Percentiles rank a stretch among this genome's conserved stretches.
Evolutionary conservation across 2,888 invertebrate genomes (phyloP).

Genomic region (Volucella inflata): DNA sequence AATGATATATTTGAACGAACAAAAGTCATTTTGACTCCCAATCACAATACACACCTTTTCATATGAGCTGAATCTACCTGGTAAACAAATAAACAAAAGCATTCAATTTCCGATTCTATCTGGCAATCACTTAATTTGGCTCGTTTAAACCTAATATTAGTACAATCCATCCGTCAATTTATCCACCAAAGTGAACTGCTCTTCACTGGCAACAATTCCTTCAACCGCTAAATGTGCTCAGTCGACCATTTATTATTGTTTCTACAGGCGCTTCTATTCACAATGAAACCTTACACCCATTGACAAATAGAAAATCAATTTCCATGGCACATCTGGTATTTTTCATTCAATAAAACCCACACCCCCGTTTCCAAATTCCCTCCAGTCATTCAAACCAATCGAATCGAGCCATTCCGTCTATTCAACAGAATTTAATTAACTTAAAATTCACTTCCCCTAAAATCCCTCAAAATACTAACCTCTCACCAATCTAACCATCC

Average conservation of each 20-base stretch:
- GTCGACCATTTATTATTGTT: slow-evolving; percentile 14
- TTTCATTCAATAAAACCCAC: slow-evolving; percentile 17
- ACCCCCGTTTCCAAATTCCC: neutral
- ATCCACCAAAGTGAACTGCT: slow-evolving; percentile 11
- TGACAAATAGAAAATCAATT: slow-evolving; percentile 49
- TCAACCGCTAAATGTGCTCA: slow-evolving; percentile 6
- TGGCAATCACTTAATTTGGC: slow-evolving; percentile 20
- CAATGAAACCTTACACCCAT: slow-evolving; percentile 15
- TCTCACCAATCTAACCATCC: neutral
- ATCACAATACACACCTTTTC: too few species aligned
- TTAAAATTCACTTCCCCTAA: slow-evolving; percentile 17
- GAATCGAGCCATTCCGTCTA: neutral
- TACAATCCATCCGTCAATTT: slow-evolving; percentile 23
- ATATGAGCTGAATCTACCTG: too few species aligned
- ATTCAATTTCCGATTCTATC: slow-evolving; percentile 1
- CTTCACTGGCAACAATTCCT: slow-evolving; percentile 22
- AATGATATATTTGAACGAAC: too few species aligned
- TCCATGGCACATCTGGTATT: slow-evolving; percentile 43
- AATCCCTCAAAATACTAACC: neutral
- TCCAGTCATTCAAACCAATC: too few species aligned
- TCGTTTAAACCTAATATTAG: slow-evolving; percentile 33
- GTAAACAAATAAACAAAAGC: too few species aligned
- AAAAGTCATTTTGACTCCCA: too few species aligned
- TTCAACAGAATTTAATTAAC: slow-evolving; percentile 40
- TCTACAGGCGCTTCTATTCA: neutral